Evolutionary conservation across 2,113 vertebrate species (phyloP).

Genomic region (Hyperopisus bebe): DNA sequence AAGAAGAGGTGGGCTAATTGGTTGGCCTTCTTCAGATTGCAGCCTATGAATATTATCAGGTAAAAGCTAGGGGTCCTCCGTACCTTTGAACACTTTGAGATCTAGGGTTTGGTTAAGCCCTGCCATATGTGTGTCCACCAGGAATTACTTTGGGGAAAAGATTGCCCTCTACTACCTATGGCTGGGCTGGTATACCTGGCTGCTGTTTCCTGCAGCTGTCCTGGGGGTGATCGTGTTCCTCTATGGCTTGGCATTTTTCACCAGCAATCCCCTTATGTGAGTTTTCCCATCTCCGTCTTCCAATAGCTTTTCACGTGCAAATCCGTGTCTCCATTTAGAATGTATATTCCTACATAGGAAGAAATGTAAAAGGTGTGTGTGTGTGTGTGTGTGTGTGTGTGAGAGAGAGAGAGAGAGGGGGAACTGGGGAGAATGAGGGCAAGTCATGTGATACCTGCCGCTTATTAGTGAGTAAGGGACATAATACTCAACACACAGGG

Average conservation of each 20-base stretch:
- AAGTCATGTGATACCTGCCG: neutral
- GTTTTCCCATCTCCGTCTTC: slow-evolving; percentile 27
- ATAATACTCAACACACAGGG: too few relatives aligned
- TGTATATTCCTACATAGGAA: neutral
- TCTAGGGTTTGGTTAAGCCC: neutral
- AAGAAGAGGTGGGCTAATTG: slow-evolving; percentile 67
- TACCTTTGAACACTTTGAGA: neutral
- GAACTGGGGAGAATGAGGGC: neutral
- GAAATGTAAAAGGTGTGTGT: neutral
- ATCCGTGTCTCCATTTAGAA: neutral
- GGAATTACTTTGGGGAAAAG: slow-evolving; percentile 87
- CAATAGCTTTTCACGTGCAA: neutral
- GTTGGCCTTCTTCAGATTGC: slow-evolving; percentile 46
- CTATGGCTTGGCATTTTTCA: slow-evolving; percentile 69
- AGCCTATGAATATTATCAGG: slow-evolving; percentile 68
- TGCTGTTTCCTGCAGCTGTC: slow-evolving; percentile 65
- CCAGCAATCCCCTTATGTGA: slow-evolving; percentile 78
- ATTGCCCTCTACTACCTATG: slow-evolving; percentile 86
- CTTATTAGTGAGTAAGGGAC: neutral
- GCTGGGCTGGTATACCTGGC: slow-evolving; percentile 83
- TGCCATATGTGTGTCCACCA: slow-evolving; percentile 37
- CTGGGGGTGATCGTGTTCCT: slow-evolving; percentile 65
- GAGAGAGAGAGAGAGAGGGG: neutral
- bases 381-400: neutral
- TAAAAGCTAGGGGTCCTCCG: slow-evolving; percentile 35